Percentiles rank a stretch among this genome's conserved stretches.
Conservation (phyloP, 1,140 invertebrate species). For the Bombus confusus region DNA sequence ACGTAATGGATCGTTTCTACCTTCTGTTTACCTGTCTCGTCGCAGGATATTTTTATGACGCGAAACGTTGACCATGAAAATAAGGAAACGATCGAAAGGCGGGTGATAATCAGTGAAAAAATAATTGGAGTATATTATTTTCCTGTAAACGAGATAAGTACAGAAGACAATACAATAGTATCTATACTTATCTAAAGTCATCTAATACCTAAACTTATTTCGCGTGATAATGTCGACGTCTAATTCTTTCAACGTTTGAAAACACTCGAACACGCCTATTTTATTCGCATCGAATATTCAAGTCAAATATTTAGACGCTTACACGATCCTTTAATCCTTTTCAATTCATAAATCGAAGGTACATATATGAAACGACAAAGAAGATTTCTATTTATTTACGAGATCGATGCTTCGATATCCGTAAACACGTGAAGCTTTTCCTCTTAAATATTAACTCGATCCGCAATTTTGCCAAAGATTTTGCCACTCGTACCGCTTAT, state of each 20-base stretch:
- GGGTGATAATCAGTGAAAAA: neutral
- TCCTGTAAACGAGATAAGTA: neutral
- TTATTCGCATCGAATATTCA: no score
- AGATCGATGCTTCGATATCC: no score
- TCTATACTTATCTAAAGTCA: neutral
- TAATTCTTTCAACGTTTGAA: neutral
- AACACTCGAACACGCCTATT: neutral
- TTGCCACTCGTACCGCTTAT: no score
- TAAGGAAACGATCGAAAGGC: neutral
- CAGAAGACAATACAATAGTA: neutral
- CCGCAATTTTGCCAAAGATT: no score
- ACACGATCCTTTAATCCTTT: no score
- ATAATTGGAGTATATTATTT: neutral
- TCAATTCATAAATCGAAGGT: no score
- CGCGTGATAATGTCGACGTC: neutral
- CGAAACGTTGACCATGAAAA: no score
- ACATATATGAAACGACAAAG: no score
- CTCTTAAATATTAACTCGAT: no score
- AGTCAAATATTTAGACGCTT: no score
- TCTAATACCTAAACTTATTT: neutral
- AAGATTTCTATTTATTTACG: no score
- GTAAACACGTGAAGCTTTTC: no score
- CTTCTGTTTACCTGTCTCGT: neutral
- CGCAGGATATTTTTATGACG: accelerated
- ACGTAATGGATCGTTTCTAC: neutral